Percentiles rank a stretch among this genome's conserved stretches.
phyloP scores from a whole-genome alignment of 1,140 invertebrate genomes.

The Pseudobourletiella spinata region DNA sequence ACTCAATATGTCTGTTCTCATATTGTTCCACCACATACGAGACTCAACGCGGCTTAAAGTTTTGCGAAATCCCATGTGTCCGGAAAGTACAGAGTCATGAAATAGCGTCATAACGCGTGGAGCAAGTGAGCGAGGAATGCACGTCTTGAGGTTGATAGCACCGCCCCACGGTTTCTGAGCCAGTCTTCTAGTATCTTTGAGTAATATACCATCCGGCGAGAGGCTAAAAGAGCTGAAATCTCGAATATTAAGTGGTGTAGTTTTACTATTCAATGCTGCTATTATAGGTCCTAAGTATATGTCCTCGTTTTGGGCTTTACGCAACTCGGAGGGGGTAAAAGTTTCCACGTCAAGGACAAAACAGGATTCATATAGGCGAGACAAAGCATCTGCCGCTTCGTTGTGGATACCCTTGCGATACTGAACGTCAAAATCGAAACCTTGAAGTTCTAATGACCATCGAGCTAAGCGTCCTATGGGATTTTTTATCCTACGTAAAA shows the following conservation, averaged over 20 bases:
- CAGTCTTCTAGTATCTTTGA: not conserved
- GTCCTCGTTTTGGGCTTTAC: not conserved
- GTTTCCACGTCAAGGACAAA: not conserved
- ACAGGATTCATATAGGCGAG: not conserved
- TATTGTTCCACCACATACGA: conserved; percentile 36
- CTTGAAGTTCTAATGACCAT: conserved; percentile 27
- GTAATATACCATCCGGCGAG: not conserved
- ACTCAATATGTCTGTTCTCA: conserved; percentile 33
- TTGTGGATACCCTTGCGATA: conserved; percentile 30
- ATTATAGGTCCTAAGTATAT: not conserved
- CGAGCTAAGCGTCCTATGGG: conserved; percentile 15
- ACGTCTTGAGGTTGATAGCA: not conserved
- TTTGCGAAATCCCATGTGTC: conserved; percentile 11
- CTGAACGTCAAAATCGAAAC: conserved; percentile 20
- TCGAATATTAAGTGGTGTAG: too few relatives aligned
- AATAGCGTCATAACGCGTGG: not conserved
- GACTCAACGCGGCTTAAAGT: not conserved
- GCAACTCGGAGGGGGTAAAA: not conserved
- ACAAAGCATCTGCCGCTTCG: not conserved
- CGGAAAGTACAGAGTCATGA: not conserved
- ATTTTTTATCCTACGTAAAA: conserved; percentile 38
- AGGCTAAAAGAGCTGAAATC: too few relatives aligned
- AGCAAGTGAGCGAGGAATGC: not conserved
- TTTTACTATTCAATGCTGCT: not conserved
- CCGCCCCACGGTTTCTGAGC: conserved; percentile 8